Conservation (phyloP, 2,113 vertebrate genomes). For the Trichomycterus rosablanca region DNA sequence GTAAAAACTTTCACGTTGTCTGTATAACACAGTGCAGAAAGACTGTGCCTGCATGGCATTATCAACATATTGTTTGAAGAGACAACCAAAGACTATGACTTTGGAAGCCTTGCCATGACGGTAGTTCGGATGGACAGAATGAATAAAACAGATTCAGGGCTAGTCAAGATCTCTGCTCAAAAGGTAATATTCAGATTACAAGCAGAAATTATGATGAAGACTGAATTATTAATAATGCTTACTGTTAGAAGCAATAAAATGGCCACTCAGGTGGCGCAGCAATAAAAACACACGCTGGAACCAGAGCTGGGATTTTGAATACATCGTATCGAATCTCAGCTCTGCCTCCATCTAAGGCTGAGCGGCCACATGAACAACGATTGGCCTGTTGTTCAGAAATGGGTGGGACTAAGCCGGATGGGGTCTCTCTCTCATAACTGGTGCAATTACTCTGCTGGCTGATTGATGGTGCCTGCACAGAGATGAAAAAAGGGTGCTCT, state of each 20-base stretch:
- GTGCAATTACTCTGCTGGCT: too few species aligned
- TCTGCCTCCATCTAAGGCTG: too few species aligned
- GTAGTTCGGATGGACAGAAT: conserved; percentile 26
- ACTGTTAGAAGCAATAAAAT: neutral
- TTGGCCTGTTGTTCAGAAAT: too few species aligned
- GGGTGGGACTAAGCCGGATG: too few species aligned
- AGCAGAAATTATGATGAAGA: neutral
- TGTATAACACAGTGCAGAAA: conserved; percentile 43
- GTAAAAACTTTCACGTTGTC: neutral
- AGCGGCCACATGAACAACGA: too few species aligned
- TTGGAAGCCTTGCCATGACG: conserved; percentile 29
- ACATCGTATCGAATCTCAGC: too few species aligned
- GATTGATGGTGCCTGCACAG: too few species aligned
- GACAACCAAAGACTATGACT: accelerated
- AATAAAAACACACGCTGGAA: too few species aligned
- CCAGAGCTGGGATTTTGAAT: too few species aligned
- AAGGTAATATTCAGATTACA: conserved; percentile 11
- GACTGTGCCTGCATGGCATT: conserved; percentile 30
- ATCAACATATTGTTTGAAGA: neutral
- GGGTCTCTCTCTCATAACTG: too few species aligned
- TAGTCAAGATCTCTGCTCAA: neutral
- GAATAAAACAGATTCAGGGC: accelerated
- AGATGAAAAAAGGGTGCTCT: too few species aligned
- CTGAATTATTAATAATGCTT: neutral
- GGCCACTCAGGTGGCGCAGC: too few species aligned